Evolutionary conservation across 2,888 invertebrate genomes (phyloP).

Genomic region (Leptopilina drosophilae): DNA sequence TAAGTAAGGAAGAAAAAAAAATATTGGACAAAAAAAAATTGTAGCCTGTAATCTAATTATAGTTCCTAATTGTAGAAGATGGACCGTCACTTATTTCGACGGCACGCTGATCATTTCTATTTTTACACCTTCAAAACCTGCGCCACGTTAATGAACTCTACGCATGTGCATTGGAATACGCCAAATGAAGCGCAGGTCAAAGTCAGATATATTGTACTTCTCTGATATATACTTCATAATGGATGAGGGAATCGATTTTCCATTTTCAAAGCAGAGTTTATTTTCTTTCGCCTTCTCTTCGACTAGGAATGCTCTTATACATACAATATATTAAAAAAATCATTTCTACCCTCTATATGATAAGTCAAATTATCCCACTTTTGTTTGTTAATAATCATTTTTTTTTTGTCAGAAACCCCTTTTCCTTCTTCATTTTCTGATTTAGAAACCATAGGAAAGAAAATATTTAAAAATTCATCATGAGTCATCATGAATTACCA

Average conservation of each 20-base stretch:
- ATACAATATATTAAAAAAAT: too few relatives aligned
- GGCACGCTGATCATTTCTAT: conserved; percentile 13
- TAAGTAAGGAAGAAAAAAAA: neutral
- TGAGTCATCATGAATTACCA: conserved; percentile 31
- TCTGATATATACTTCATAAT: neutral
- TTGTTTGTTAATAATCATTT: too few relatives aligned
- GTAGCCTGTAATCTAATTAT: conserved; percentile 27
- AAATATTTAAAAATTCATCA: neutral
- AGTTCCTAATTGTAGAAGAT: neutral
- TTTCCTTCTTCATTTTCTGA: neutral
- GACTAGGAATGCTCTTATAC: too few relatives aligned
- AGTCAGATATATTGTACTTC: neutral
- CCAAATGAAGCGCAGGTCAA: conserved; percentile 26
- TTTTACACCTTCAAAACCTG: conserved; percentile 9
- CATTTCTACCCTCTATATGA: too few relatives aligned
- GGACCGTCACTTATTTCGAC: conserved; percentile 19
- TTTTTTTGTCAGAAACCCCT: too few relatives aligned
- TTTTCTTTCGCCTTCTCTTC: neutral
- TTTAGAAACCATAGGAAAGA: neutral
- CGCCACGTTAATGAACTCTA: conserved; percentile 33
- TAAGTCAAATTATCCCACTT: too few relatives aligned
- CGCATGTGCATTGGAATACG: conserved; percentile 22
- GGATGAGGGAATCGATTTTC: conserved; percentile 3
- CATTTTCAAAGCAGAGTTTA: neutral
- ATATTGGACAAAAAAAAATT: neutral